phyloP scores from a whole-genome alignment of 2,113 vertebrate species.

The Chamaetylas fuelleborni region DNA sequence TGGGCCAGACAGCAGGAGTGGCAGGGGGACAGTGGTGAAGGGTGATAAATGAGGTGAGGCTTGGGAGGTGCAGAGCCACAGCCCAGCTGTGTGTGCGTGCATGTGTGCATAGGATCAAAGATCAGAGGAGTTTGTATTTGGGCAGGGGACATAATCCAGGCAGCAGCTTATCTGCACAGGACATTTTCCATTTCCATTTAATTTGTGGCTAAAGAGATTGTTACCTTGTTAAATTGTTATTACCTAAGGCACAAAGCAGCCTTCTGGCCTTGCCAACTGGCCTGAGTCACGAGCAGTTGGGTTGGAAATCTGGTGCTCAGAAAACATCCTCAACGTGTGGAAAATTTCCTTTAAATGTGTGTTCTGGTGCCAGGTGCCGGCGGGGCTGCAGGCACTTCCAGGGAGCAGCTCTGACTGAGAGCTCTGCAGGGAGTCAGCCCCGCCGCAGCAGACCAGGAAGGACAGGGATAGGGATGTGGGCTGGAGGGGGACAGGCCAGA shows the following conservation, averaged over 20 bases:
- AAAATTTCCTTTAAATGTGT: conserved; percentile 42
- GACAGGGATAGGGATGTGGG: neutral
- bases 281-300: conserved; percentile 25
- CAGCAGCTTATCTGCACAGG: conserved; percentile 62
- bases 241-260: conserved; percentile 60
- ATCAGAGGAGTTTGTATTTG: conserved; percentile 52
- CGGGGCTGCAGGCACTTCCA: neutral
- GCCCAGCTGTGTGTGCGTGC: neutral
- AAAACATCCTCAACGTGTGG: conserved; percentile 22
- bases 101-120: conserved; percentile 2
- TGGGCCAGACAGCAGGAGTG: neutral
- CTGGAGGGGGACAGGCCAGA: neutral
- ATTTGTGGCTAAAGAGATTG: conserved; percentile 63
- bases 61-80: neutral
- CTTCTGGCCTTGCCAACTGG: conserved; percentile 60
- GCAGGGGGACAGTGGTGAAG: neutral
- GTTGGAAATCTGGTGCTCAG: conserved; percentile 35
- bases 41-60: neutral
- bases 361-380: neutral
- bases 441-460: fast-evolving
- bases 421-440: neutral
- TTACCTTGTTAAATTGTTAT: conserved; percentile 60
- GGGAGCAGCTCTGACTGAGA: neutral
- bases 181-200: conserved; percentile 58
- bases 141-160: conserved; percentile 42